Percentiles rank a stretch among this genome's conserved stretches.
phyloP scores from a whole-genome alignment of 1,140 invertebrate genomes.

The Psilanteris sp. region DNA sequence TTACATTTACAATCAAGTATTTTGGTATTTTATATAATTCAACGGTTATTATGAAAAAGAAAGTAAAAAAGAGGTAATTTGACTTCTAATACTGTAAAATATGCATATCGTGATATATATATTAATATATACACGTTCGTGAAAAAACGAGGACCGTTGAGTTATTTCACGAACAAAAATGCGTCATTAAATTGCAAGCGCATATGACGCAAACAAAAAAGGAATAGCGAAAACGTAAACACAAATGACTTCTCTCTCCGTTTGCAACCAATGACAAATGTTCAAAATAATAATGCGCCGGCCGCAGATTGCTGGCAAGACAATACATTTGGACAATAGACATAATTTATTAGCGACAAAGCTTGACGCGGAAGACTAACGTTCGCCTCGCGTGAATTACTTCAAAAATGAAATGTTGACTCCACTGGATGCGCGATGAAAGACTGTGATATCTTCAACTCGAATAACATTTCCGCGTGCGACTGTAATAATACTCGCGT shows the following conservation, averaged over 20 bases:
- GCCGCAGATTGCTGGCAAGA: conserved; percentile 38
- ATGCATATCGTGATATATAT: no score
- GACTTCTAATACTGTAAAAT: no score
- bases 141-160: no score
- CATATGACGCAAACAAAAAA: not conserved
- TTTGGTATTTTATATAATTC: no score
- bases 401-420: conserved; percentile 49
- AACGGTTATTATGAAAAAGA: no score
- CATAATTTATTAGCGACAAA: conserved; percentile 43
- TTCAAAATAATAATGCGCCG: conserved; percentile 39
- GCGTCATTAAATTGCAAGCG: not conserved
- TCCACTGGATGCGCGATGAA: conserved; percentile 28
- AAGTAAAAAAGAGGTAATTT: no score
- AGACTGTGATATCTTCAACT: conserved; percentile 36
- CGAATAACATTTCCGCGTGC: conserved; percentile 12
- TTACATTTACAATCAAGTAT: no score
- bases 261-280: conserved; percentile 47
- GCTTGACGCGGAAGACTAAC: conserved; percentile 47
- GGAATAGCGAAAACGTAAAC: conserved; percentile 1
- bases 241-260: conserved; percentile 8
- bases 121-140: no score
- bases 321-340: conserved; percentile 43
- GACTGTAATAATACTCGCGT: conserved; percentile 44
- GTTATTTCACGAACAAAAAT: not conserved
- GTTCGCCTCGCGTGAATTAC: conserved; percentile 44